A percentile compares a stretch with the other conserved stretches of the same genome.
Evolutionary conservation across 2,113 vertebrate species (phyloP).

Genomic region (Platycercus adscitus): DNA sequence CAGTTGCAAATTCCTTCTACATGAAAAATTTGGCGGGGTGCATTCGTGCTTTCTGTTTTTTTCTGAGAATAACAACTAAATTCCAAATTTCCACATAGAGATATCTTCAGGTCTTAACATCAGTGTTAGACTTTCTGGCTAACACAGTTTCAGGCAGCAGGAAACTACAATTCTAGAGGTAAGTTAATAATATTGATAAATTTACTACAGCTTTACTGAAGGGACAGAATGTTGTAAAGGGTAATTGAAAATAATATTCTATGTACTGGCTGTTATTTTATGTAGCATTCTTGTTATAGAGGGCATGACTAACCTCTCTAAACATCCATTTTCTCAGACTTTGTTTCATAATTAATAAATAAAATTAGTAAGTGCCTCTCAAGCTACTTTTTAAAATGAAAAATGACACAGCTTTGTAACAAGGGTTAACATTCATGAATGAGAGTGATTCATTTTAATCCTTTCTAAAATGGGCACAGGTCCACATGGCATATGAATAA

Average conservation of each 20-base stretch:
- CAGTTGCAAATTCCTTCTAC: background rate
- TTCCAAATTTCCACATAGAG: background rate
- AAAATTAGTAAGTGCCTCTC: background rate
- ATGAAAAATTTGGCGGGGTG: background rate
- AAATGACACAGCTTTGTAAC: background rate
- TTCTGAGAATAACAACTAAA: background rate
- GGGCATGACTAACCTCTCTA: background rate
- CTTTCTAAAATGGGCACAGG: conserved; percentile 24
- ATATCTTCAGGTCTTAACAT: background rate
- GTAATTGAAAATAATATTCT: background rate
- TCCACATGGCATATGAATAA: conserved; percentile 40
- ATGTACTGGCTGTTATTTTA: background rate
- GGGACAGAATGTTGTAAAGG: background rate
- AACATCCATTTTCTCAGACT: background rate
- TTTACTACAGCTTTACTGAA: conserved; percentile 1
- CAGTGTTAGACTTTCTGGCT: background rate
- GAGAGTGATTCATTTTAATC: background rate
- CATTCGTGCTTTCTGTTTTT: background rate
- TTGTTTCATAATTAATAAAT: conserved; percentile 36
- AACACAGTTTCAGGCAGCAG: background rate
- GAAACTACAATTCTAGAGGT: background rate
- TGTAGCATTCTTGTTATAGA: background rate
- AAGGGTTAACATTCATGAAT: background rate
- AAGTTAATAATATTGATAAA: background rate
- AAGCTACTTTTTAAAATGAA: conserved; percentile 5